Conservation (phyloP, 2,888 invertebrate species). For the Dicroscelio sp. region DNA sequence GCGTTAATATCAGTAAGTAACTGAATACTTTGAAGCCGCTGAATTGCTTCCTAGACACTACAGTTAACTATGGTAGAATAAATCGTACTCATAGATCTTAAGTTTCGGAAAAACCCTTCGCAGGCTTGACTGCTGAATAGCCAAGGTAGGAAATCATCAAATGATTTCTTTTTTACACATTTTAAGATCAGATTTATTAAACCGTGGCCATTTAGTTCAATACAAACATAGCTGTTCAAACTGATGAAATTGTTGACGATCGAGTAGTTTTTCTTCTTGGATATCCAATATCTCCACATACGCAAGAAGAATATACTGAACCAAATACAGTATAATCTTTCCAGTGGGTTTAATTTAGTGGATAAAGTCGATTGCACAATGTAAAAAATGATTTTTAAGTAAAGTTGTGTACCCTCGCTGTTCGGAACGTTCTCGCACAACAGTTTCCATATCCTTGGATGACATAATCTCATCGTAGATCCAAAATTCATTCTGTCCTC, state of each 20-base stretch:
- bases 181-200: conserved; percentile 26
- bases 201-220: conserved; percentile 46
- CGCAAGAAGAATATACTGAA: conserved; percentile 78
- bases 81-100: conserved; percentile 62
- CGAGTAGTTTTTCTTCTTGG: conserved; percentile 69
- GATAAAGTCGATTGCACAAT: conserved; percentile 70
- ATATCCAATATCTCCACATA: conserved; percentile 82
- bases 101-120: conserved; percentile 71
- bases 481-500: conserved; percentile 85
- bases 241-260: conserved; percentile 82
- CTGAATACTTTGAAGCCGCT: conserved; percentile 66
- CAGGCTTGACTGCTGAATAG: conserved; percentile 58
- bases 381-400: conserved; percentile 82
- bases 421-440: conserved; percentile 78
- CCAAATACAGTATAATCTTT: conserved; percentile 81
- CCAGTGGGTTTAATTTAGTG: conserved; percentile 54
- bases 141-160: conserved; percentile 13
- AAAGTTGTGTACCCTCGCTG: conserved; percentile 82
- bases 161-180: conserved; percentile 13
- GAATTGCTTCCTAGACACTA: conserved; percentile 66
- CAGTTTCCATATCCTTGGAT: conserved; percentile 75
- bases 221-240: conserved; percentile 48
- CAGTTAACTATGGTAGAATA: conserved; percentile 74
- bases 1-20: conserved; percentile 72
- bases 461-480: conserved; percentile 59